phyloP scores from a whole-genome alignment of 2,888 invertebrate species.

The Tetropium fuscum region DNA sequence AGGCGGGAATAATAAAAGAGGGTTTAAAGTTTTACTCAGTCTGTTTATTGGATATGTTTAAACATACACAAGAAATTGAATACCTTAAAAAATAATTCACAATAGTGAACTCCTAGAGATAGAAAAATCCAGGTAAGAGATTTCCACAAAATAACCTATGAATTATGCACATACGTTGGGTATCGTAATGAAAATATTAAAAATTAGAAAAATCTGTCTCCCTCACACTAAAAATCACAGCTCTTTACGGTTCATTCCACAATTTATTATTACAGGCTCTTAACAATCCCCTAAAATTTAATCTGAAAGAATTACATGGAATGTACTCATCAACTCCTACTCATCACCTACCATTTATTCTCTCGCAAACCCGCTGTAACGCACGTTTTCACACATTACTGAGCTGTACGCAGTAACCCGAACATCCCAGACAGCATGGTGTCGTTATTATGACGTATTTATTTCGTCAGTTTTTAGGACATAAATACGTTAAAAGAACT shows the following conservation, averaged over 20 bases:
- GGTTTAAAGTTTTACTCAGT: constrained; percentile 51
- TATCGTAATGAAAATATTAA: constrained; percentile 43
- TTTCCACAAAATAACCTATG: constrained; percentile 37
- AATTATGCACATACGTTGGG: constrained; percentile 29
- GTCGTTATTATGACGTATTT: no score
- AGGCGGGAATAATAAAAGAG: background rate
- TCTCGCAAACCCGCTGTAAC: constrained; percentile 31
- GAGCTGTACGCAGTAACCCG: constrained; percentile 33
- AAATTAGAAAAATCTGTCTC: constrained; percentile 47
- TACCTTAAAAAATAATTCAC: constrained; percentile 50
- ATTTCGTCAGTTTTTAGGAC: no score
- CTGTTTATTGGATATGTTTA: constrained; percentile 64
- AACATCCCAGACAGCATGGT: no score
- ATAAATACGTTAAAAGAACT: no score
- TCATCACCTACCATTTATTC: no score
- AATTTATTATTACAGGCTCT: constrained; percentile 37
- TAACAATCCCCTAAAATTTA: constrained; percentile 41
- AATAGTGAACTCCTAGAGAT: constrained; percentile 40
- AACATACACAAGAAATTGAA: constrained; percentile 58
- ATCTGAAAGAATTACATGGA: constrained; percentile 40
- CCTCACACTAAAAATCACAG: constrained; percentile 57
- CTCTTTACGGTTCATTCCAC: constrained; percentile 58
- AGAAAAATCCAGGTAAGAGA: constrained; percentile 30
- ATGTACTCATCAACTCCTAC: constrained; percentile 39
- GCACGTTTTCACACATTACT: constrained; percentile 28